Percentiles rank a stretch among this genome's conserved stretches.
Conservation (phyloP, 2,113 vertebrate genomes). For the Rhabdornis inornatus region DNA sequence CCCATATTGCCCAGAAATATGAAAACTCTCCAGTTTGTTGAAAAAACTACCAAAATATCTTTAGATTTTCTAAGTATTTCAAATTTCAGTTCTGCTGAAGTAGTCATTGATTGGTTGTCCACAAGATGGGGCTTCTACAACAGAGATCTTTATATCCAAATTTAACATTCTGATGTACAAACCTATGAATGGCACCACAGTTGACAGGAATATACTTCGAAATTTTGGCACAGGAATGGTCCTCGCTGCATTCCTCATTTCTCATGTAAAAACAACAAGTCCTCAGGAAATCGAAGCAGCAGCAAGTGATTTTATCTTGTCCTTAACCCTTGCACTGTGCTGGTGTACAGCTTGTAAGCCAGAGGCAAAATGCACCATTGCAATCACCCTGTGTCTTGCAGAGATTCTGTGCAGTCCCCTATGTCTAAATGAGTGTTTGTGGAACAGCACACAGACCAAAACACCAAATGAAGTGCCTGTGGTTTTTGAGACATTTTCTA, state of each 20-base stretch:
- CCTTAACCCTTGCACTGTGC: background rate
- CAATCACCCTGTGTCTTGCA: background rate
- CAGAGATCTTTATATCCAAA: background rate
- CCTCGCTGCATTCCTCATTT: background rate
- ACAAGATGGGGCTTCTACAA: conserved; percentile 67
- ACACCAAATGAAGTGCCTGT: background rate
- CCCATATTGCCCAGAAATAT: background rate
- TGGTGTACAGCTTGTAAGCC: background rate
- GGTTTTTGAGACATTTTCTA: background rate
- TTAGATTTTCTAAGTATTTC: background rate
- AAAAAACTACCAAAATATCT: background rate
- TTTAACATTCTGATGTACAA: background rate
- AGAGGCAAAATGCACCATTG: background rate
- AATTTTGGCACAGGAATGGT: background rate
- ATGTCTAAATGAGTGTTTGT: background rate
- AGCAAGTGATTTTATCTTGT: background rate
- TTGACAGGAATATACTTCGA: background rate
- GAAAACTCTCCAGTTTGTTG: background rate
- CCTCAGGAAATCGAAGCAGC: background rate
- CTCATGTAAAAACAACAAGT: background rate
- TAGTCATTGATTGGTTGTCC: conserved; percentile 35
- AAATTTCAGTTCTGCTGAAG: background rate
- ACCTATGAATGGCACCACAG: background rate
- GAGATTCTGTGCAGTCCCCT: background rate
- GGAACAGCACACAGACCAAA: background rate